Evolutionary conservation across 2,888 invertebrate genomes (phyloP), one percentile per base, ranked within the genome.

Genomic region (Seira sanloemensis): DNA sequence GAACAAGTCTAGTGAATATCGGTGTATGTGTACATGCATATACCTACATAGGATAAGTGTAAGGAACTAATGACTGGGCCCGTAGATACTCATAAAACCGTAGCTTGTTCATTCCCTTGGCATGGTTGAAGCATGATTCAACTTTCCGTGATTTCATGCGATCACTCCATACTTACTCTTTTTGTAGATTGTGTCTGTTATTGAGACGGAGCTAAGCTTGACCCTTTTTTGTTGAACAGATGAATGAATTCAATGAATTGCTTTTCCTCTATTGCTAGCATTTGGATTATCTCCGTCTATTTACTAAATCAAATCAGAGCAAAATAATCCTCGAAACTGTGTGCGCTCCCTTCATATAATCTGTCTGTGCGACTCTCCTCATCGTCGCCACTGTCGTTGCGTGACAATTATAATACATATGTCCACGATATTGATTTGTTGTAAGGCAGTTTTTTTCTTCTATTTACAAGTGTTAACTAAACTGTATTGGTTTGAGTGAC

Each of bases 401-500:
- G 50, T 37, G 37, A 37, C 37, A 12, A 37, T 50, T 12, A 50
- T 54, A 25, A 73, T 79, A 37, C 19, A 81, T 74, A 46, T 68
- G 58, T 76, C 54, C 76, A 76, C 72, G 66, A 7, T n/a, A 58
- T 74, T 54, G 66, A 27, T 25, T 76, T 71, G 62, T 54, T 77
- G 50, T 50, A 12, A 50, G 5, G 12, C 50, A 50, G 16, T 50
- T 50, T n/a, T n/a, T n/a, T 37, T 37, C 37, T 37, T 50, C 26
- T 77, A 50, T 68, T 24, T 68, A 18, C 66, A 71, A 78, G 69
- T 69, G 74, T n/a, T 80, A 80, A 75, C 81, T 66, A 12, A 74
- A 65, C 62, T 78, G 26, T 72, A 82, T 80, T 80, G 82, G 23
- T 83, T 83, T 83, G 82, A 83, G 77, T 77, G 82, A 83, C 69